Evolutionary conservation across 1,140 invertebrate species (phyloP), one percentile per base, ranked within the genome.

Genomic region (Muscidifurax raptorellus): DNA sequence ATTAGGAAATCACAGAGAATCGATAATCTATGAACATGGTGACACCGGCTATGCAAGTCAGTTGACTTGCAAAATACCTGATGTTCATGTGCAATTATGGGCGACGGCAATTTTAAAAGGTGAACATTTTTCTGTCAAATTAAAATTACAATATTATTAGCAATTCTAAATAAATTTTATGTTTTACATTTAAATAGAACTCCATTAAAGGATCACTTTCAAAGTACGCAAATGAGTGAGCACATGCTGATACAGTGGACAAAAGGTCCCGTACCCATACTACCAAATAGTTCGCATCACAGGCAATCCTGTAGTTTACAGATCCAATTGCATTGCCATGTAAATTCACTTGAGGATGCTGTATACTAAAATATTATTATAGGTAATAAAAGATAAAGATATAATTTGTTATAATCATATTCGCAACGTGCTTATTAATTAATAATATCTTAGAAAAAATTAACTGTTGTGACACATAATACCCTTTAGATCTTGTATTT

Each of bases 1-100:
- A 36, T 95, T 99, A 86, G 98, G 98, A 74, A 99, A 99, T 93
- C 97, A 96, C 66, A 95, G 98, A 91, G 98, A n/a, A n/a, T n/a
- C n/a, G n/a, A n/a, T n/a, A 99, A 94, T 98, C 97, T 88, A 98
- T 99, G 96, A 99, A 99, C 93, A 99, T 99, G 98, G 98, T 99
- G 0, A 99, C 97, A 71, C 98, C 98, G 18, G 98, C 98, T n/a
- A 99, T 99, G 98, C 98, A 99, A 92, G n/a, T n/a, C n/a, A n/a
- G n/a, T 94, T 99, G 86, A 98, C 98, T 83, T 98, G 97, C 86
- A 99, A 99, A 94, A 99, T 99, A 91, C 98, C 98, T n/a, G 98
- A 99, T 94, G 97, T 99, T 72, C 98, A 99, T 93, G 98, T 99
- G 6, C 98, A 99, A 91, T 93, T 99, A 44, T 99, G 98, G 98